Evolutionary conservation across 1,140 invertebrate genomes (phyloP), one percentile per base, ranked within the genome.

Genomic region (Schlechtendalia chinensis): DNA sequence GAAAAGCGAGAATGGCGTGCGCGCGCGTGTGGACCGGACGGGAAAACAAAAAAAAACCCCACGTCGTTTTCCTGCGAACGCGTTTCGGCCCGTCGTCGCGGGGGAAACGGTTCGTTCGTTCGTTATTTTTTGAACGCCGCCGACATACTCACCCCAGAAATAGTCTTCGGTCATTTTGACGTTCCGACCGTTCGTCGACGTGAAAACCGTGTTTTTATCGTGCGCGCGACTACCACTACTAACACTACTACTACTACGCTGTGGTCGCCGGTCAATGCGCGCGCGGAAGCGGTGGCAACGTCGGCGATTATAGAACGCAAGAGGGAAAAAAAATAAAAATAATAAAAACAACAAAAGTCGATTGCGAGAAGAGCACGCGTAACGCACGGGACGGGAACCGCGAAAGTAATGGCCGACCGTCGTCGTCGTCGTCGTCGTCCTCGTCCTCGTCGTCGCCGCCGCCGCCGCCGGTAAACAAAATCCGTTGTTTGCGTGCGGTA

Each of bases 121-220:
- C 8, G 8, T 39, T 39, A 4, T 39, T 39, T 39, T 39, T 39
- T 39, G 8, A 4, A 79, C 45, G 39, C n/a, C 1, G n/a, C 39
- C n/a, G 24, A 8, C 1, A 81, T 79, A 83, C 81, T 83, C 82
- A 84, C 84, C 84, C 83, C 83, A 84, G 74, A 84, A 84, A 61
- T 84, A 84, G 59, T 84, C 84, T 83, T 84, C 84, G 63, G 84
- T 84, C 84, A 84, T 84, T 80, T 29, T 84, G 81, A 80, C 54
- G 17, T 79, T 63, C 19, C 29, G 74, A 59, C 14, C 4, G n/a
- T 59, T 24, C 22, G 32, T 39, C 17, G 22, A 74, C 27, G 53
- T n/a, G 14, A 58, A 77, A 77, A 75, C 58, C 19, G 17, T 67
- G 32, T 39, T 1, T 1, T 19, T 39, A 39, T 8, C 32, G 32